Evolutionary conservation across 2,113 vertebrate genomes (phyloP).

Genomic region (Ahaetulla prasina): DNA sequence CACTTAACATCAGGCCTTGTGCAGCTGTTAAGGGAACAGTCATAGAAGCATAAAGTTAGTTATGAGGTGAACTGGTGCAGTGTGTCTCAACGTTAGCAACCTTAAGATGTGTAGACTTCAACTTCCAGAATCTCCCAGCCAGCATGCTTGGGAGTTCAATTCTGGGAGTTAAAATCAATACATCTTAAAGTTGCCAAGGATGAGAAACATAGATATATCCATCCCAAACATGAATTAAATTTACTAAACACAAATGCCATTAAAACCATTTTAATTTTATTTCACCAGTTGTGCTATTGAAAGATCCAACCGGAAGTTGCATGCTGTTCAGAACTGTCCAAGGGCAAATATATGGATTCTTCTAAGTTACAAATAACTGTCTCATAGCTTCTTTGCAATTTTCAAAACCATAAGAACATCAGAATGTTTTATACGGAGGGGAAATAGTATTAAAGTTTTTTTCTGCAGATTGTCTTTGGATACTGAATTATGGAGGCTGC

Average conservation of each 20-base stretch:
- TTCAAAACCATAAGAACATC: conserved; percentile 46
- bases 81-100: neutral
- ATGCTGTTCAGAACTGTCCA: conserved; percentile 12
- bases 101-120: neutral
- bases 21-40: neutral
- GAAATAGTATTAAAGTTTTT: conserved; percentile 25
- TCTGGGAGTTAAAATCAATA: neutral
- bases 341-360: conserved; percentile 24
- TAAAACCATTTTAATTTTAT: neutral
- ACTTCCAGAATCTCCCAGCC: neutral
- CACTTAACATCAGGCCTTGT: neutral
- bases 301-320: neutral
- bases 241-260: neutral
- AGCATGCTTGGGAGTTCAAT: neutral
- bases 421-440: conserved; percentile 39
- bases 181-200: neutral
- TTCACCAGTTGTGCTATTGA: neutral
- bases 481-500: conserved; percentile 38
- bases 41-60: neutral
- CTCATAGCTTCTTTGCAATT: conserved; percentile 32
- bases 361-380: conserved; percentile 29
- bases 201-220: neutral
- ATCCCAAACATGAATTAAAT: neutral
- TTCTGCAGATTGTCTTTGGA: conserved; percentile 49
- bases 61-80: neutral